phyloP scores from a whole-genome alignment of 2,797 vertebrate genomes.

The Antennarius maculatus region DNA sequence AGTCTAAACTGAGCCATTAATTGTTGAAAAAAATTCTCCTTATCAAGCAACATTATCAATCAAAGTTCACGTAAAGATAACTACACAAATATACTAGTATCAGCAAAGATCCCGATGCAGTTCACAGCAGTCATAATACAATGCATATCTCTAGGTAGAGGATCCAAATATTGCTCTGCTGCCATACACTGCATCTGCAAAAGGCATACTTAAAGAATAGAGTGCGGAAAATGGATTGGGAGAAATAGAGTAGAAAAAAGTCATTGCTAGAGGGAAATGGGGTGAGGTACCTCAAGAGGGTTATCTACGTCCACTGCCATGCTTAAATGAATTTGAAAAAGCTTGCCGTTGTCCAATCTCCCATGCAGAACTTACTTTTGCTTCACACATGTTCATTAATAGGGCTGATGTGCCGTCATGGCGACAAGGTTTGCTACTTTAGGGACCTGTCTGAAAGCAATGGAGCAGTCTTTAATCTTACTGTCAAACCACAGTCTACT shows the following conservation, averaged over 20 bases:
- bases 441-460: constrained; percentile 57
- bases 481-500: constrained; percentile 26
- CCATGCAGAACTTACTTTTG: constrained; percentile 51
- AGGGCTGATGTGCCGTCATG: constrained; percentile 60
- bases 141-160: constrained; percentile 10
- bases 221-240: constrained; percentile 26
- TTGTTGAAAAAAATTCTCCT: too few relatives aligned
- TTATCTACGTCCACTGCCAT: constrained; percentile 61
- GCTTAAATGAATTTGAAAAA: constrained; percentile 68
- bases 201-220: constrained; percentile 24
- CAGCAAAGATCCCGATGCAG: background rate
- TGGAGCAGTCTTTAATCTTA: constrained; percentile 43
- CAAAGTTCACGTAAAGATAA: background rate
- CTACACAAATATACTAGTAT: constrained; percentile 1
- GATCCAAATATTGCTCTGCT: background rate
- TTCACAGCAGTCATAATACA: constrained; percentile 2
- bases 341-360: constrained; percentile 29
- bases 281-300: constrained; percentile 54
- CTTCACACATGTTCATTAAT: constrained; percentile 72
- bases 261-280: constrained; percentile 60
- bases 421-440: constrained; percentile 76
- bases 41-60: too few relatives aligned
- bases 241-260: constrained; percentile 53
- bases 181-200: constrained; percentile 10
- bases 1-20: too few relatives aligned